Evolutionary conservation across 2,797 vertebrate genomes (phyloP).

Genomic region (Falco naumanni): DNA sequence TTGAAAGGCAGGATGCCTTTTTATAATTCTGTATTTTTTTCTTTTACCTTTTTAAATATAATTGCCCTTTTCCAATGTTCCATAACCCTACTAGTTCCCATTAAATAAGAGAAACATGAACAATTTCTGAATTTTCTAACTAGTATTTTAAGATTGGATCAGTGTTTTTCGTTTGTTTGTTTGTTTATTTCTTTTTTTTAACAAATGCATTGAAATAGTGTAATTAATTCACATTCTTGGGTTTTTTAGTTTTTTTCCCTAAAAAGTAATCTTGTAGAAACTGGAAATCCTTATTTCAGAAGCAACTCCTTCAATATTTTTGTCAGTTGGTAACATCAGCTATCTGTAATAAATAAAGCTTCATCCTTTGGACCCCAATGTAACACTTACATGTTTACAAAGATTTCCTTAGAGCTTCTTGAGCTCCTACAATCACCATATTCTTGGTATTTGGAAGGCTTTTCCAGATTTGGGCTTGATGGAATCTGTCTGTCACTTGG

Average conservation of each 20-base stretch:
- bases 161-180: neutral
- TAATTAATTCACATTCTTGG: neutral
- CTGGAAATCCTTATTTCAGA: neutral
- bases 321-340: neutral
- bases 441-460: neutral
- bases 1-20: neutral
- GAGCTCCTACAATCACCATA: neutral
- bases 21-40: neutral
- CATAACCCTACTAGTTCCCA: neutral
- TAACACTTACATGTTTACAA: neutral
- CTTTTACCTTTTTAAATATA: neutral
- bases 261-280: neutral
- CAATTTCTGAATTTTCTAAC: neutral
- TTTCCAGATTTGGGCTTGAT: conserved; percentile 23
- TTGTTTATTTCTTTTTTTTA: neutral
- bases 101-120: neutral
- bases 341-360: neutral
- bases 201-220: neutral
- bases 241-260: neutral
- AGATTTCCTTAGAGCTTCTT: neutral
- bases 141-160: neutral
- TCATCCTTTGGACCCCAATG: neutral
- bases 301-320: neutral
- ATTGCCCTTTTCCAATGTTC: neutral
- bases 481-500: conserved; percentile 17